Conservation (phyloP, 2,113 vertebrate genomes). For the Panthera leo region DNA sequence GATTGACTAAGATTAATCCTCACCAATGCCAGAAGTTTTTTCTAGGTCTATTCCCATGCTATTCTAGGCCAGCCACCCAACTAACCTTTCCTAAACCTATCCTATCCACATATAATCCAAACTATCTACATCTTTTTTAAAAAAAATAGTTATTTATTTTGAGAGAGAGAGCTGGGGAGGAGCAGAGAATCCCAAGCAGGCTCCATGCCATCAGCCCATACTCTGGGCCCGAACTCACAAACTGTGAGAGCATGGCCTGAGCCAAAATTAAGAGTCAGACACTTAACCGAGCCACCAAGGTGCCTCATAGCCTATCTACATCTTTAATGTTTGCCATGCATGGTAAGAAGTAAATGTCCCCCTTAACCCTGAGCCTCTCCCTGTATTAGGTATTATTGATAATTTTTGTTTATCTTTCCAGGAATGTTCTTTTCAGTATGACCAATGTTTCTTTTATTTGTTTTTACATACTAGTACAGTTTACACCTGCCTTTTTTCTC, state of each 20-base stretch:
- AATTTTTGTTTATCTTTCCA: neutral
- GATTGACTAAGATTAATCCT: neutral
- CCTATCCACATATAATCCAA: neutral
- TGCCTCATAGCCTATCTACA: neutral
- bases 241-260: too few relatives aligned
- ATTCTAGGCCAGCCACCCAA: neutral
- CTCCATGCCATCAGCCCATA: too few relatives aligned
- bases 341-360: neutral
- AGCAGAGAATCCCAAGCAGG: too few relatives aligned
- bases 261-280: too few relatives aligned
- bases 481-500: neutral
- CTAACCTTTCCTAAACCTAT: neutral
- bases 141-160: too few relatives aligned
- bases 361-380: neutral
- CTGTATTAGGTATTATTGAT: neutral
- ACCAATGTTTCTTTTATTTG: neutral
- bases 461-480: neutral
- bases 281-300: too few relatives aligned
- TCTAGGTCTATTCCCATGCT: neutral
- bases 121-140: neutral
- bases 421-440: neutral
- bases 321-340: neutral
- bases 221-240: too few relatives aligned
- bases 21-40: neutral
- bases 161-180: too few relatives aligned